Base-by-base conservation (phyloP, 2,888 invertebrate genomes). In the Ectobius pallidus region DNA sequence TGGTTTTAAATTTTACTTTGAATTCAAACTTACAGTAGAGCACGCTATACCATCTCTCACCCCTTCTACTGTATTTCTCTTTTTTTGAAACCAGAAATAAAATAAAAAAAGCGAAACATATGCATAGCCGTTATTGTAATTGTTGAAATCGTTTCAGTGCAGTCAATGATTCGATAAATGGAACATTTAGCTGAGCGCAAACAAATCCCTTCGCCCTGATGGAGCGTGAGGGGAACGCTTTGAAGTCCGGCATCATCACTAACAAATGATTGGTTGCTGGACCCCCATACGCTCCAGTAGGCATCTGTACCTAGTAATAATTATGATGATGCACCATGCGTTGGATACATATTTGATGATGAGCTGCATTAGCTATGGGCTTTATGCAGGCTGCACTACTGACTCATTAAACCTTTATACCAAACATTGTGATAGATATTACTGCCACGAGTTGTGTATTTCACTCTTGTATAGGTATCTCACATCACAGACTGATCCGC, bases 111-210 rank as follows among this genome's bases (percentile, higher is more conserved):
- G 27, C 4, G 55, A 27, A 27, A 55, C 27, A 55, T 55, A 55
- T 11, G 55, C 65, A 44, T 44, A 3, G 65, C 44, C 30, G 65
- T 65, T 25, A 65, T 65, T 65, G 44, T 65, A 65, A 65, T 65
- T 65, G 65, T 65, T 65, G 65, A 25, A 65, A 65, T 65, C 65
- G 46, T 46, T 65, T 65, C 65, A 65, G 16, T 46, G 65, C 65
- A 65, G 65, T 46, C 65, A 65, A 65, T 65, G 65, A 65, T 65
- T 65, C 65, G 65, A 65, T 65, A 65, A 65, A 65, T 65, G 65
- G 65, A 65, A 65, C 65, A 65, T 65, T 65, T 65, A 65, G 46
- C 65, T 65, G 65, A 65, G 46, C 65, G 65, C 39, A 65, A 65
- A 65, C 65, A 46, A 46, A 65, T 65, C 65, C 27, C 32, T 20